Conservation (phyloP, 2,888 invertebrate species). For the Volucella zonaria region DNA sequence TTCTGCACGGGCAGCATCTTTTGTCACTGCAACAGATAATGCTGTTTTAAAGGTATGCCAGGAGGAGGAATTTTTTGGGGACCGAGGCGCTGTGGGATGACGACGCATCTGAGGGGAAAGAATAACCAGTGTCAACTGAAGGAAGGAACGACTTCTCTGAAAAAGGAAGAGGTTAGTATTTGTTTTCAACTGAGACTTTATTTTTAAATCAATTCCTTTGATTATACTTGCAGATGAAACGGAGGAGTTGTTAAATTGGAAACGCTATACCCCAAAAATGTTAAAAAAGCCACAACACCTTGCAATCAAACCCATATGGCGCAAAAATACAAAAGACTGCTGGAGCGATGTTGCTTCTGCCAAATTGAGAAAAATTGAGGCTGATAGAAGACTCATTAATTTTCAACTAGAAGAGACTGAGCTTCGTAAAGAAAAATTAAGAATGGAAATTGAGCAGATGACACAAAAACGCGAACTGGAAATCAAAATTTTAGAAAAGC, state of each 20-base stretch:
- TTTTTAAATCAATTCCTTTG: neutral
- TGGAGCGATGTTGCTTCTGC: constrained; percentile 13
- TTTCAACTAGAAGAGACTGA: constrained; percentile 5
- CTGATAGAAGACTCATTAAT: constrained; percentile 10
- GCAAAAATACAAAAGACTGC: constrained; percentile 5
- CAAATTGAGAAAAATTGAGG: constrained; percentile 10
- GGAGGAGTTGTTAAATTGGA: neutral
- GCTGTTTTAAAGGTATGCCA: constrained; percentile 19
- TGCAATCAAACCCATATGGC: neutral
- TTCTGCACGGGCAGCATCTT: constrained; percentile 9
- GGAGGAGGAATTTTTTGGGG: constrained; percentile 17
- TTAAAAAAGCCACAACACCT: constrained; percentile 11
- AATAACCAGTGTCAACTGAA: neutral
- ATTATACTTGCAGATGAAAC: constrained; percentile 21
- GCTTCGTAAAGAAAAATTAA: neutral
- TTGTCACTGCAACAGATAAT: constrained; percentile 5
- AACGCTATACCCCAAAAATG: neutral
- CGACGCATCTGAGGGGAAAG: constrained; percentile 7
- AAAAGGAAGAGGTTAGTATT: constrained; percentile 16
- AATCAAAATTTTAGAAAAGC: no score
- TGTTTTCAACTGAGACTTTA: neutral
- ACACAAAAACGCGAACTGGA: neutral
- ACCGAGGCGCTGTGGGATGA: constrained; percentile 14
- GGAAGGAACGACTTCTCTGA: neutral
- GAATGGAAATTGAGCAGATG: neutral